Base-by-base conservation (phyloP, 2,113 vertebrate genomes). In the Cheirogaleus medius region DNA sequence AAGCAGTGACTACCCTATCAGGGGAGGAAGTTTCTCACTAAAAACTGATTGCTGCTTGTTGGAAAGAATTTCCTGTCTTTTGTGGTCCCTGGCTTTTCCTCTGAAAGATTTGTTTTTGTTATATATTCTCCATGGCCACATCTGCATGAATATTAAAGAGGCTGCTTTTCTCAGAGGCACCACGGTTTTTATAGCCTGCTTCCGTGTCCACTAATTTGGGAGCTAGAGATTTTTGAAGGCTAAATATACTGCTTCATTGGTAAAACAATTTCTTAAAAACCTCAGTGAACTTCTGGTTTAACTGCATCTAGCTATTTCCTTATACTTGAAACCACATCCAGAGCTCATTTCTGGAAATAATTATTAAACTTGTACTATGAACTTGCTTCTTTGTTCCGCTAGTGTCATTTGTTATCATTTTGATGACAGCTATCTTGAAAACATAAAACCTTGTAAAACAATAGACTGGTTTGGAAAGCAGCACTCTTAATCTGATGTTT, bases 131-230 rank as follows among this genome's bases (percentile, higher is more conserved):
- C 39, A 18, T 81, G 52, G 37, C 1, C 18, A 73, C 29, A 42
- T 96, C 49, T 73, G 20, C n/a, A 60, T 92, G 27, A 83, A 92
- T 90, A 90, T 92, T 92, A 68, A 58, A 77, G 15, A 86, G 25
- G 88, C 52, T 78, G 27, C 27, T 88, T 63, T 71, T 86, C 47
- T 95, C 68, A 89, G 1, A 39, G 54, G 17, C 63, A 29, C n/a
- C 63, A 23, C 27, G 42, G 10, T 54, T 89, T 90, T 87, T 83
- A 66, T 25, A 52, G 90, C 27, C 34, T 88, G 25, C 15, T 92
- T 66, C 74, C 69, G 17, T 34, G 74, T 18, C 74, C 34, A 85
- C 29, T 29, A n/a, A 77, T 82, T 54, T 47, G 47, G 66, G 25
- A 85, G 8, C 12, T 56, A 27, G 77, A 91, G 49, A 91, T 39